A percentile compares a stretch with the other conserved stretches of the same genome.
Evolutionary conservation across 2,113 vertebrate genomes (phyloP).

Genomic region (Lontra canadensis): DNA sequence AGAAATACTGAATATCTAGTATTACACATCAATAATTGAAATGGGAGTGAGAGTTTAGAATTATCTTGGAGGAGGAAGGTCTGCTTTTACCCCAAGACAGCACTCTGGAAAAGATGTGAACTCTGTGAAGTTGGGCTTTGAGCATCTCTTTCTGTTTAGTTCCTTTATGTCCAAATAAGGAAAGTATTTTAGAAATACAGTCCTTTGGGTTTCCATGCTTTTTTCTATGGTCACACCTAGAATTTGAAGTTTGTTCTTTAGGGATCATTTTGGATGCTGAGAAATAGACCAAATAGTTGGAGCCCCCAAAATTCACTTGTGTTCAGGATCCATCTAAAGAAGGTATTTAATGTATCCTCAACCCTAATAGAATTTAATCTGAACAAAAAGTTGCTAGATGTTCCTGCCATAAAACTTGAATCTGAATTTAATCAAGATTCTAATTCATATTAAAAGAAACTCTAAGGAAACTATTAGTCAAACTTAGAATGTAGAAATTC

Average conservation of each 20-base stretch:
- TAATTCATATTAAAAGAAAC: not conserved
- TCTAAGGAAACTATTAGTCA: not conserved
- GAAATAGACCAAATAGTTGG: not conserved
- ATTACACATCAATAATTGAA: not conserved
- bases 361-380: not conserved
- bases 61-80: not conserved
- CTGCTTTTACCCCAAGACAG: not conserved
- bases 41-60: not conserved
- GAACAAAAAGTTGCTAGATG: not conserved
- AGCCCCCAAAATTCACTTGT: not conserved
- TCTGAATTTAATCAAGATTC: slow-evolving; percentile 12
- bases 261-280: not conserved
- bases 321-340: not conserved
- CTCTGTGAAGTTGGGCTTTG: not conserved
- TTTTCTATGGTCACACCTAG: not conserved
- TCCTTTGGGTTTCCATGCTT: not conserved
- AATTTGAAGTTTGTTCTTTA: not conserved
- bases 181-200: not conserved
- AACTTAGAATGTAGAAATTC: not conserved
- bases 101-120: not conserved
- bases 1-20: not conserved
- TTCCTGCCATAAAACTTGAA: not conserved
- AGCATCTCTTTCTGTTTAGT: not conserved
- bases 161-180: not conserved
- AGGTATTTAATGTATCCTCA: not conserved